phyloP scores from a whole-genome alignment of 2,888 invertebrate genomes.

The Deilephila porcellus region DNA sequence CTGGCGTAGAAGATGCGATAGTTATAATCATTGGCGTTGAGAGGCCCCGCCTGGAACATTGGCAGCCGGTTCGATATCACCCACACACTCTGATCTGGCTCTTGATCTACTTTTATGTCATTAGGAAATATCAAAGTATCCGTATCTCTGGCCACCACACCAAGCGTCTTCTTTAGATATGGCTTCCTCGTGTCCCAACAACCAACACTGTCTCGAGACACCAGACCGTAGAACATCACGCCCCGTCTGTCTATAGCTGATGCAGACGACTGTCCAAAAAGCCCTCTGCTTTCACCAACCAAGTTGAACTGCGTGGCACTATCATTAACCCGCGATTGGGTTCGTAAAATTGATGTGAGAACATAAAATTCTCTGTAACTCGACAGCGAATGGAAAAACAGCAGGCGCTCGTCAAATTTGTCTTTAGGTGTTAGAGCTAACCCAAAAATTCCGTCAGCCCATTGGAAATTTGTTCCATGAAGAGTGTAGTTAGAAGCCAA shows the following conservation, averaged over 20 bases:
- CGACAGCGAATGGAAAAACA: constrained; percentile 93
- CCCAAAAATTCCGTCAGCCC: constrained; percentile 93
- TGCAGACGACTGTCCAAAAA: constrained; percentile 88
- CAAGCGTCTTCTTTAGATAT: constrained; percentile 86
- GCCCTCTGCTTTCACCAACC: constrained; percentile 83
- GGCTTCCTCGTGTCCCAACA: constrained; percentile 92
- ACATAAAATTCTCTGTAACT: constrained; percentile 92
- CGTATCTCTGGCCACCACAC: constrained; percentile 85
- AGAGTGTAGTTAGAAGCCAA: constrained; percentile 89
- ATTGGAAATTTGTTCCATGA: constrained; percentile 91
- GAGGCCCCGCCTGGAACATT: constrained; percentile 87
- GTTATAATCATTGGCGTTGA: constrained; percentile 88
- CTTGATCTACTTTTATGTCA: constrained; percentile 91
- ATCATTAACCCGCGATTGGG: constrained; percentile 75
- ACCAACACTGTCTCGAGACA: constrained; percentile 89
- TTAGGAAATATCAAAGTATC: constrained; percentile 91
- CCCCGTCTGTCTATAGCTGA: constrained; percentile 89
- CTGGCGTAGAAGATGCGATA: constrained; percentile 89
- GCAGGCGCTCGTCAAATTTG: constrained; percentile 82
- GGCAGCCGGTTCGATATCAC: constrained; percentile 90
- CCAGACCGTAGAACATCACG: constrained; percentile 92
- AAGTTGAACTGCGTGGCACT: constrained; percentile 68
- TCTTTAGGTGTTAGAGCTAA: constrained; percentile 87
- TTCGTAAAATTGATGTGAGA: constrained; percentile 86
- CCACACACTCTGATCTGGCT: constrained; percentile 89